phyloP scores from a whole-genome alignment of 2,888 invertebrate species.

The Hirtodrosophila confusa region DNA sequence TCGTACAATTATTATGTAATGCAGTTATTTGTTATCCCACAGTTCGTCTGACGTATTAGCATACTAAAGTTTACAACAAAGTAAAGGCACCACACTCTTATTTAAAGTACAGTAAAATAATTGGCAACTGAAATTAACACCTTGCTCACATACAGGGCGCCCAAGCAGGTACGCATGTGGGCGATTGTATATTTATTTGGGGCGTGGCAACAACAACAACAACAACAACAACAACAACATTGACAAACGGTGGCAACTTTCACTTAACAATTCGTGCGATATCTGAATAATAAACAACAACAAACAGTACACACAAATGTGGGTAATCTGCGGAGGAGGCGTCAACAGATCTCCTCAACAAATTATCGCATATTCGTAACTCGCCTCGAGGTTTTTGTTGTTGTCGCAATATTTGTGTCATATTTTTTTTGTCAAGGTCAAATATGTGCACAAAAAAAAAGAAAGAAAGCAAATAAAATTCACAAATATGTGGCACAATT shows the following conservation, averaged over 20 bases:
- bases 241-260: slow-evolving; percentile 71
- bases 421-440: slow-evolving; percentile 63
- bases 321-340: slow-evolving; percentile 42
- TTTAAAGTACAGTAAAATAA: slow-evolving; percentile 22
- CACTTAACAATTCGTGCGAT: slow-evolving; percentile 68
- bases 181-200: slow-evolving; percentile 30
- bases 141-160: slow-evolving; percentile 71
- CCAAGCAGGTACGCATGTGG: slow-evolving; percentile 39
- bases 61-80: slow-evolving; percentile 30
- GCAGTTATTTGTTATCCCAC: slow-evolving; percentile 31
- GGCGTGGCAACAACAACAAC: slow-evolving; percentile 57
- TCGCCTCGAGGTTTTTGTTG: slow-evolving; percentile 12
- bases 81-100: slow-evolving; percentile 1
- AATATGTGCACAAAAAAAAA: slow-evolving; percentile 8
- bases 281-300: slow-evolving; percentile 63
- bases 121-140: slow-evolving; percentile 77
- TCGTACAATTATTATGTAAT: slow-evolving; percentile 45
- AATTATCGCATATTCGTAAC: slow-evolving; percentile 17
- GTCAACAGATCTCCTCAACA: slow-evolving; percentile 54
- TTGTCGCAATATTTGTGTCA: slow-evolving; percentile 61
- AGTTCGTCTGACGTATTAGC: slow-evolving; percentile 37
- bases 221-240: slow-evolving; percentile 18
- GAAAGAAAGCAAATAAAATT: slow-evolving; percentile 1
- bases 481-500: slow-evolving; percentile 20
- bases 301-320: slow-evolving; percentile 34